These are phyloP conservation scores for Achroia grisella DNA, from an alignment of 1,140 invertebrate genomes.

Conservation along the genomic window DNA sequence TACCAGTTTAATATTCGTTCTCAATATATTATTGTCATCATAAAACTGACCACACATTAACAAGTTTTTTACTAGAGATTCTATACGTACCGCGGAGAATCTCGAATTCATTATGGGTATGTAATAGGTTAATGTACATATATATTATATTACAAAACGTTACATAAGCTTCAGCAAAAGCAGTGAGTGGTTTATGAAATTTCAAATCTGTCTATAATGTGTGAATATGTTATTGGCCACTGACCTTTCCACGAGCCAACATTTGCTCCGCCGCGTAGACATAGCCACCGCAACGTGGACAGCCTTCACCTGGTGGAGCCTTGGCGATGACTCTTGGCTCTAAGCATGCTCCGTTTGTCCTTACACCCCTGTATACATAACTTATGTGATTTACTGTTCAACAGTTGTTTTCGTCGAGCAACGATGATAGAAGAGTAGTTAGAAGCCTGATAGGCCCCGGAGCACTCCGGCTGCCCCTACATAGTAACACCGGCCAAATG, in stretches of 20 bases:
- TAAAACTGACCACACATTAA: too few relatives aligned
- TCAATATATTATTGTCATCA: too few relatives aligned
- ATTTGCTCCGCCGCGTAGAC: slow-evolving; percentile 96
- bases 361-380: slow-evolving; percentile 47
- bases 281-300: slow-evolving; percentile 91
- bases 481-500: slow-evolving; percentile 45
- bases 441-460: slow-evolving; percentile 51
- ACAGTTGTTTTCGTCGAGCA: slow-evolving; percentile 25
- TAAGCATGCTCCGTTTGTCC: slow-evolving; percentile 75
- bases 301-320: slow-evolving; percentile 90
- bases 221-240: slow-evolving; percentile 28
- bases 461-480: slow-evolving; percentile 44
- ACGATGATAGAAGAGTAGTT: slow-evolving; percentile 56
- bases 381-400: slow-evolving; percentile 22
- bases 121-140: too few relatives aligned
- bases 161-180: too few relatives aligned
- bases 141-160: too few relatives aligned
- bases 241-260: slow-evolving; percentile 91
- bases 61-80: too few relatives aligned
- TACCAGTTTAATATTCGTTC: too few relatives aligned
- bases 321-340: slow-evolving; percentile 85
- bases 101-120: too few relatives aligned
- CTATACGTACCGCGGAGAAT: too few relatives aligned
- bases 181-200: too few relatives aligned
- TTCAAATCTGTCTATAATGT: neutral